Conservation (phyloP, 2,113 vertebrate species). For the Tapirus terrestris region DNA sequence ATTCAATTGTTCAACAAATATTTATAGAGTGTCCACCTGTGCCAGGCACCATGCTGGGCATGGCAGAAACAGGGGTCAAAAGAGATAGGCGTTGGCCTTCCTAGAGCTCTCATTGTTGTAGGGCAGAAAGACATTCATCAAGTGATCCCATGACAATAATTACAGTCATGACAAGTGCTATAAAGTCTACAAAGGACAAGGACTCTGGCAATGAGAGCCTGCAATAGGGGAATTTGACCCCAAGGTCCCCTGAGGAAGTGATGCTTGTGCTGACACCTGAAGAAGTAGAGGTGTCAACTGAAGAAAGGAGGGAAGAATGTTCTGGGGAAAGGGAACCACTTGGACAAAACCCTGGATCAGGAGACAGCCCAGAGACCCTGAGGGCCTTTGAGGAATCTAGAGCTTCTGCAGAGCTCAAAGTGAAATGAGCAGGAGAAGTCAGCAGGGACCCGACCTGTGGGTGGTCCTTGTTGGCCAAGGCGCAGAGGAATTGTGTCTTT, state of each 20-base stretch:
- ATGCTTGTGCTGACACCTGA: neutral
- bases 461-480: neutral
- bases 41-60: neutral
- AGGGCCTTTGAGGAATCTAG: neutral
- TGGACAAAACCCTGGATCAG: neutral
- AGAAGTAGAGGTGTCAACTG: neutral
- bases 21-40: neutral
- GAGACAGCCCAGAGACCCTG: neutral
- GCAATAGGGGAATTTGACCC: neutral
- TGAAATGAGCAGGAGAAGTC: neutral
- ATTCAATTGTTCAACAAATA: neutral
- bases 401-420: neutral
- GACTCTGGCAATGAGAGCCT: neutral
- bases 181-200: neutral
- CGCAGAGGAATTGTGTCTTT: neutral
- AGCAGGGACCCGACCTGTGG: rapidly evolving
- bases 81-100: neutral
- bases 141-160: neutral
- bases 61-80: neutral
- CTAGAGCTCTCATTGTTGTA: rapidly evolving
- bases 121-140: neutral
- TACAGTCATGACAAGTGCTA: neutral
- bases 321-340: neutral
- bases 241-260: neutral
- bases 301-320: neutral